These are phyloP conservation scores for Dione vanillae DNA, from an alignment of 2,888 invertebrate genomes.

Conservation along the genomic window DNA sequence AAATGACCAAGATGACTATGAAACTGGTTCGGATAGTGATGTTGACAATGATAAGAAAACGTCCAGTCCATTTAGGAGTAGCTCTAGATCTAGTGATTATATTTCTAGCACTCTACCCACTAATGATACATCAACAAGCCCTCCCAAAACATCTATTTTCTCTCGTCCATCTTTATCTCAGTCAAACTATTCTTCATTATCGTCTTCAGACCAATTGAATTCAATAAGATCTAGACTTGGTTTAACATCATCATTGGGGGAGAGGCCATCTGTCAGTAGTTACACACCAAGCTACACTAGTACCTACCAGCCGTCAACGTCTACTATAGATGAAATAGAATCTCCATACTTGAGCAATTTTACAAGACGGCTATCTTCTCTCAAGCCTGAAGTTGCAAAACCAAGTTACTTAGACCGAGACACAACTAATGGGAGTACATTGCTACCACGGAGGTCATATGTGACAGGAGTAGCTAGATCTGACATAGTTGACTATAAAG, in stretches of 20 bases:
- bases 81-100: constrained; percentile 73
- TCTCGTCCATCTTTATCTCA: constrained; percentile 73
- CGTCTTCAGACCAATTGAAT: constrained; percentile 82
- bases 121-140: constrained; percentile 65
- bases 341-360: constrained; percentile 89
- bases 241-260: constrained; percentile 72
- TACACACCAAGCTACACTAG: constrained; percentile 65
- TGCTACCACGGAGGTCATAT: constrained; percentile 71
- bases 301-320: constrained; percentile 68
- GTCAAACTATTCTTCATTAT: constrained; percentile 64
- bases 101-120: constrained; percentile 73
- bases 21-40: constrained; percentile 89
- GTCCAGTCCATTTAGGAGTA: constrained; percentile 66
- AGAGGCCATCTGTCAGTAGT: constrained; percentile 64
- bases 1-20: constrained; percentile 84
- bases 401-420: constrained; percentile 66
- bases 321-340: constrained; percentile 82
- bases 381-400: constrained; percentile 72
- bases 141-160: constrained; percentile 69
- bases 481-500: constrained; percentile 72
- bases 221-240: constrained; percentile 85
- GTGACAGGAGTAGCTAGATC: constrained; percentile 68
- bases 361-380: constrained; percentile 84
- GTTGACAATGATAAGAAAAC: constrained; percentile 81
- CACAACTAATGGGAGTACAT: constrained; percentile 69